Percentiles rank a stretch among this genome's conserved stretches.
phyloP scores from a whole-genome alignment of 2,888 invertebrate genomes.

The Archips xylosteana region DNA sequence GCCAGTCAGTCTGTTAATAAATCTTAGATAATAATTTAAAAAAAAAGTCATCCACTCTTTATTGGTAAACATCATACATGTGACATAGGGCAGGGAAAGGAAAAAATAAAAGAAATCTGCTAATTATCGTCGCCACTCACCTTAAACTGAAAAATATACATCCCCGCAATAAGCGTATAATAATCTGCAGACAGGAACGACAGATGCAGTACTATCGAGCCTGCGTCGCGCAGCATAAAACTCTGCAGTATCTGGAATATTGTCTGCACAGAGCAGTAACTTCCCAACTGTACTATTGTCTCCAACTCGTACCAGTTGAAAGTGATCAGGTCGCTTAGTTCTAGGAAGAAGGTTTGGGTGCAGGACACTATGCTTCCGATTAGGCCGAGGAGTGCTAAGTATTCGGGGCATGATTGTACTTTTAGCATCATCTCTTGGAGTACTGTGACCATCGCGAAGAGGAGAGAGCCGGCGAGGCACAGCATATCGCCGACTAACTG shows the following conservation, averaged over 20 bases:
- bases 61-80: too few species aligned
- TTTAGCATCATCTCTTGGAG: constrained; percentile 93
- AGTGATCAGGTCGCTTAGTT: constrained; percentile 88
- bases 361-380: constrained; percentile 92
- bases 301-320: constrained; percentile 90
- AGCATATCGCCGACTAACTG: constrained; percentile 93
- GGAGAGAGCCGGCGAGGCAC: constrained; percentile 90
- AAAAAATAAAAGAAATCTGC: too few species aligned
- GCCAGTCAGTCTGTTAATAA: constrained; percentile 18
- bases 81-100: too few species aligned
- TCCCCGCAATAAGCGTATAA: constrained; percentile 92
- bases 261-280: constrained; percentile 90
- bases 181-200: constrained; percentile 94
- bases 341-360: constrained; percentile 91
- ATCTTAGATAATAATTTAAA: too few species aligned
- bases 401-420: constrained; percentile 91
- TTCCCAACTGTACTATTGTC: constrained; percentile 84
- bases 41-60: too few species aligned
- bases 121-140: constrained; percentile 72
- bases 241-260: constrained; percentile 91
- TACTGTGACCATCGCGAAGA: constrained; percentile 93
- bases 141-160: constrained; percentile 92
- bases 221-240: constrained; percentile 90
- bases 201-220: constrained; percentile 93
- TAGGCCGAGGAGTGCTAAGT: constrained; percentile 92